Conservation (phyloP, 2,113 vertebrate species). For the Emydocephalus ijimae region DNA sequence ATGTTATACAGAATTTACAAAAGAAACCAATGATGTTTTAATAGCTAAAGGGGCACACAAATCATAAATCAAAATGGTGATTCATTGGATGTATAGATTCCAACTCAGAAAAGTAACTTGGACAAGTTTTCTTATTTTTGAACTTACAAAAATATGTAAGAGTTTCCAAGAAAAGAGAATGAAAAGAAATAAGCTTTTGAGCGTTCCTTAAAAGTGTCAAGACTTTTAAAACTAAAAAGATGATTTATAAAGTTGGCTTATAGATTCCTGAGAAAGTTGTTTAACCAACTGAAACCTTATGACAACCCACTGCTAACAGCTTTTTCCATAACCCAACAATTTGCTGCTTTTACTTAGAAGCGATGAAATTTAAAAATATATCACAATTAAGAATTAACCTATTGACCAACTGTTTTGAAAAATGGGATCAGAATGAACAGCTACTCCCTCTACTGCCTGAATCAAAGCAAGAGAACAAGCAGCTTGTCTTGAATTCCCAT, state of each 20-base stretch:
- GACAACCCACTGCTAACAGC: not conserved
- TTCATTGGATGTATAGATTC: not conserved
- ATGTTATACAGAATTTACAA: not conserved
- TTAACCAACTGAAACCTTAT: not conserved
- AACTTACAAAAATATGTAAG: not conserved
- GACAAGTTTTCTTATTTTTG: not conserved
- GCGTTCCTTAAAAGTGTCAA: not conserved
- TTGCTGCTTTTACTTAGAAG: not conserved
- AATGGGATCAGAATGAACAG: not conserved
- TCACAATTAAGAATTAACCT: not conserved
- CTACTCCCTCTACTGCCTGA: not conserved
- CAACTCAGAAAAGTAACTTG: not conserved
- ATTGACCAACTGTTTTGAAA: not conserved
- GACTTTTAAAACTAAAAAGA: not conserved
- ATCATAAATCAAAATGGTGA: not conserved
- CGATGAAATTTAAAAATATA: not conserved
- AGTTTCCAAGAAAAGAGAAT: not conserved
- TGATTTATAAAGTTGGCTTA: not conserved
- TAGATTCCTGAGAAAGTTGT: not conserved
- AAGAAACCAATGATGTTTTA: not conserved
- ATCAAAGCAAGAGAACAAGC: not conserved
- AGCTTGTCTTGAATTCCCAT: not conserved
- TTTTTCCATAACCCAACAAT: not conserved
- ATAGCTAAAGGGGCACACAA: not conserved
- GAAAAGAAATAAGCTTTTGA: not conserved